These are phyloP conservation scores for Peribatodes rhomboidaria DNA, from an alignment of 2,888 invertebrate genomes.

Conservation along the genomic window DNA sequence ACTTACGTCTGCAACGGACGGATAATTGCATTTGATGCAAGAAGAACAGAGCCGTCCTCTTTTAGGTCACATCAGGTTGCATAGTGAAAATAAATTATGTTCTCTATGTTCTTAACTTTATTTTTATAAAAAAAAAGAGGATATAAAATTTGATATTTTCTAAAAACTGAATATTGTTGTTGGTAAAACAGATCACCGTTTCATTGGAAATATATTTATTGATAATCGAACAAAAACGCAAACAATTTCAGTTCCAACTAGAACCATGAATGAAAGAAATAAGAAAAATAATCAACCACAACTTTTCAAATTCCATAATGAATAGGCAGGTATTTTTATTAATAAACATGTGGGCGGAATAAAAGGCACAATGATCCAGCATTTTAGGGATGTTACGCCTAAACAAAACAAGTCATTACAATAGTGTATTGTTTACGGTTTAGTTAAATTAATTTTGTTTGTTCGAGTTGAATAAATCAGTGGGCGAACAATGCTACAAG, in stretches of 20 bases:
- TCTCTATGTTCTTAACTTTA: no score
- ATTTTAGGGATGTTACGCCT: conserved; percentile 65
- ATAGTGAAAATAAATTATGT: no score
- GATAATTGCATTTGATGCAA: conserved; percentile 1
- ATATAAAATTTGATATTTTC: no score
- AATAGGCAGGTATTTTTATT: conserved; percentile 39
- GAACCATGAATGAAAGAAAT: not conserved
- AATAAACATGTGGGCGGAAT: conserved; percentile 76
- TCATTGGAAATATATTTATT: no score
- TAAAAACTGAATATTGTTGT: no score
- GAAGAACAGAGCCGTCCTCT: not conserved
- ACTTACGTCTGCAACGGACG: not conserved
- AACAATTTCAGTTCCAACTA: not conserved
- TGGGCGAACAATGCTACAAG: conserved; percentile 52
- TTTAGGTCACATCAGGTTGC: no score
- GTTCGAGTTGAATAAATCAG: conserved; percentile 61
- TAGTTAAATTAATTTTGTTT: conserved; percentile 65
- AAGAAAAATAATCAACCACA: conserved; percentile 11
- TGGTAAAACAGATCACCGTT: no score
- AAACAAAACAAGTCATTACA: conserved; percentile 79
- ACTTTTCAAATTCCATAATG: conserved; percentile 5
- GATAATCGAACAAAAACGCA: no score
- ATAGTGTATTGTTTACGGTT: conserved; percentile 79
- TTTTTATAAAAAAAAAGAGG: no score
- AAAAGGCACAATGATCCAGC: conserved; percentile 74